Evolutionary conservation across 2,888 invertebrate species (phyloP), one percentile per base, ranked within the genome.

Genomic region (Hypena proboscidalis): DNA sequence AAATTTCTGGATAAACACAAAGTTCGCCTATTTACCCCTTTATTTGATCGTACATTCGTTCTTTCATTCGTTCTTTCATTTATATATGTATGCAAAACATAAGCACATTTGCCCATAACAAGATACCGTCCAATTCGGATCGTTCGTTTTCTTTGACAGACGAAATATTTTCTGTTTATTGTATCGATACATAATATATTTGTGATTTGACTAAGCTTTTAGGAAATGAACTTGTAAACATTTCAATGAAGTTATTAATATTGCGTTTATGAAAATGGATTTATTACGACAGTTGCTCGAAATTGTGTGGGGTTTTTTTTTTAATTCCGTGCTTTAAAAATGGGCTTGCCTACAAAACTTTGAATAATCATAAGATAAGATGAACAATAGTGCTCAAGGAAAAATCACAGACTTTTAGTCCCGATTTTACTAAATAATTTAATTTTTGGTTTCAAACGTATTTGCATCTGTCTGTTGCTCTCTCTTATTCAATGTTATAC

Each of bases 131-230:
- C 51, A 51, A 58, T 46, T 49, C 59, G 48, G 35, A 46, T 48
- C 37, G 30, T 32, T 33, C 58, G 38, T 55, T 55, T 41, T 38
- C 37, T 42, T 29, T 31, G 36, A 55, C 32, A 46, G 34, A 39
- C 60, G 48, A 63, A n/a, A 63, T 59, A 48, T 50, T 32, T 38
- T 22, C 14, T 33, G 48, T 63, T 55, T 58, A 58, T 63, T 61
- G 48, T 44, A 59, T 59, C 48, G 51, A 32, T 40, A 39, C 44
- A 50, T n/a, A n/a, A n/a, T n/a, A n/a, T 59, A 58, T 59, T 59
- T 59, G 36, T 21, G 26, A 55, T 50, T 10, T 30, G 29, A 26
- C 44, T 4, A 7, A 43, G 36, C 31, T 46, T 0, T 23, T 4
- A 33, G 33, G 32, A 34, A 1, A 30, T 58, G 40, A 41, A 33